A percentile compares a stretch with the other conserved stretches of the same genome.
These are phyloP conservation scores for Dreissena polymorpha DNA, from an alignment of 1,140 invertebrate species.

Conservation along the genomic window DNA sequence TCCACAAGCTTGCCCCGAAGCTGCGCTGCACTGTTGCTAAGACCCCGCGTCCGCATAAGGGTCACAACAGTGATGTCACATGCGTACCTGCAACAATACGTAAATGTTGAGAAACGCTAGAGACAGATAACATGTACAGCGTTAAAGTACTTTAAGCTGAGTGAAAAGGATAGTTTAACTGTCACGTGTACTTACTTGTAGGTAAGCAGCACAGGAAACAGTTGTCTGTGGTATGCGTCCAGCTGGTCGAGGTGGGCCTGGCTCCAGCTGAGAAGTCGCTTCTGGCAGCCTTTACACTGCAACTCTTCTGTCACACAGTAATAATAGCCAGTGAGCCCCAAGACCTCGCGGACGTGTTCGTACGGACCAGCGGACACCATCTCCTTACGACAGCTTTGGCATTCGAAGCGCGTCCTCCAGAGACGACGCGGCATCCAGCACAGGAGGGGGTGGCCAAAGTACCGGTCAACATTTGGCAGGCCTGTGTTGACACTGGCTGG, in stretches of 20 bases:
- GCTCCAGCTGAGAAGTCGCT: conserved; percentile 4
- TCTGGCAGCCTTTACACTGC: conserved; percentile 12
- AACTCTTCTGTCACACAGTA: conserved; percentile 14
- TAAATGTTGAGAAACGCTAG: too few relatives aligned
- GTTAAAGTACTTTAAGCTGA: too few relatives aligned
- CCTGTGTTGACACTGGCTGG: background rate
- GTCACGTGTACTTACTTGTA: conserved; percentile 12
- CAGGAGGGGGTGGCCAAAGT: conserved; percentile 12
- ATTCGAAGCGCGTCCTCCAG: background rate
- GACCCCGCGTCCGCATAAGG: background rate
- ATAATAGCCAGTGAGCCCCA: conserved; percentile 5
- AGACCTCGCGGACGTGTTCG: background rate
- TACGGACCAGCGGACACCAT: conserved; percentile 11
- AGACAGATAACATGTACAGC: too few relatives aligned
- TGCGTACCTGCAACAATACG: conserved; percentile 30
- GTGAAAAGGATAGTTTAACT: background rate
- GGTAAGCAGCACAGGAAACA: conserved; percentile 10
- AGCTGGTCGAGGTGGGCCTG: background rate
- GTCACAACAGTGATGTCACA: conserved; percentile 18
- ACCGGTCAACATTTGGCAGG: background rate
- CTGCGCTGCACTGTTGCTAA: conserved; percentile 37
- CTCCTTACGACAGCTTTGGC: background rate
- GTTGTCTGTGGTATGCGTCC: background rate
- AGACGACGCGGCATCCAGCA: conserved; percentile 3
- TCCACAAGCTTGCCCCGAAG: background rate